Conservation (phyloP, 2,797 vertebrate genomes). For the Cirrhinus molitorella region DNA sequence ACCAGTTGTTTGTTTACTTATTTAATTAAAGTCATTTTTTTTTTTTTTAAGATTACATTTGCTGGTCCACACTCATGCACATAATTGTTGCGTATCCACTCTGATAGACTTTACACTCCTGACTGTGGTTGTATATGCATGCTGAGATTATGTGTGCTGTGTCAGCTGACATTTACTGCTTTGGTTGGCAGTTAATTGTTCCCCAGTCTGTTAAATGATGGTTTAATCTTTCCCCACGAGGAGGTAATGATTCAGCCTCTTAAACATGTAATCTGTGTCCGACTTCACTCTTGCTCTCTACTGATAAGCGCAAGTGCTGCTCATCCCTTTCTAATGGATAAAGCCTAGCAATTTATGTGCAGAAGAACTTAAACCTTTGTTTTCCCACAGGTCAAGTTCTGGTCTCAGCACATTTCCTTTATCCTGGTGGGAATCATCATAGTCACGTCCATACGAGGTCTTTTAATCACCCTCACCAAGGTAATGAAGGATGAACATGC, state of each 20-base stretch:
- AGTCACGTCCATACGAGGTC: conserved; percentile 95
- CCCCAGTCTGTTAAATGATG: conserved; percentile 28
- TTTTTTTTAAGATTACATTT: neutral
- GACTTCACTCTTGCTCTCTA: conserved; percentile 6
- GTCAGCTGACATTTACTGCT: conserved; percentile 58
- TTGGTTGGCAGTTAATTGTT: conserved; percentile 64
- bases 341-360: conserved; percentile 26
- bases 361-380: conserved; percentile 37
- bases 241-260: conserved; percentile 41
- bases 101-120: conserved; percentile 39
- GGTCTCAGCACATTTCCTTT: conserved; percentile 99
- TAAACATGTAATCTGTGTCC: conserved; percentile 40
- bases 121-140: neutral
- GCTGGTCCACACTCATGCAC: neutral
- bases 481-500: conserved; percentile 74
- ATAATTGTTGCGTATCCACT: neutral
- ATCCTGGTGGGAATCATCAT: conserved; percentile 99
- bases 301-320: conserved; percentile 24
- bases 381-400: conserved; percentile 93
- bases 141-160: conserved; percentile 8
- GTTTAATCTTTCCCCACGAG: conserved; percentile 42
- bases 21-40: neutral
- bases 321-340: conserved; percentile 23
- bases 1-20: neutral
- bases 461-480: conserved; percentile 98